Conservation (phyloP, 2,797 vertebrate genomes). For the Enoplosus armatus region DNA sequence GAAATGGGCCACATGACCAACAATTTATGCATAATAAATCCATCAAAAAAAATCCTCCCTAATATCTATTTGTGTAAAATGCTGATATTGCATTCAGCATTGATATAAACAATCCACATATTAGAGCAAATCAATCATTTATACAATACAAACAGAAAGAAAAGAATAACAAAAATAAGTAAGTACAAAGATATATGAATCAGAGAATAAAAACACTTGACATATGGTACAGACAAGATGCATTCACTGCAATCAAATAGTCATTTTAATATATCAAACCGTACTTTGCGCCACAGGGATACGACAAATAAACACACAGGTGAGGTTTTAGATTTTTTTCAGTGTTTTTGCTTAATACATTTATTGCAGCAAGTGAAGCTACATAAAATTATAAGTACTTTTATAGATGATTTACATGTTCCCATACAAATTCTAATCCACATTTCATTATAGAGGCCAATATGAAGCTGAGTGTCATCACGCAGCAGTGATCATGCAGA, state of each 20-base stretch:
- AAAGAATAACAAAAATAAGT: background rate
- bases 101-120: background rate
- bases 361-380: too few relatives aligned
- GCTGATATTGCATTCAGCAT: background rate
- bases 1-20: background rate
- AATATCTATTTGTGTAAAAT: background rate
- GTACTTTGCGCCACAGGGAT: background rate
- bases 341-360: background rate
- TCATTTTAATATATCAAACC: background rate
- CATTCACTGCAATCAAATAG: background rate
- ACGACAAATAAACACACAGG: too few relatives aligned
- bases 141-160: background rate
- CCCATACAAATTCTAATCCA: background rate
- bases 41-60: background rate
- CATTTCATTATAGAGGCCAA: slow-evolving; percentile 18
- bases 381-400: too few relatives aligned
- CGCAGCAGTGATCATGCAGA: background rate
- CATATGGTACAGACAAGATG: background rate
- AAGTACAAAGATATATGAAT: background rate
- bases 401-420: too few relatives aligned
- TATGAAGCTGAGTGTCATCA: slow-evolving; percentile 8
- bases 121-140: background rate
- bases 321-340: too few relatives aligned
- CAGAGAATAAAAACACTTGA: background rate
- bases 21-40: background rate